These are phyloP conservation scores for Ailuropoda melanoleuca DNA, from an alignment of 2,113 vertebrate species.

Conservation along the genomic window DNA sequence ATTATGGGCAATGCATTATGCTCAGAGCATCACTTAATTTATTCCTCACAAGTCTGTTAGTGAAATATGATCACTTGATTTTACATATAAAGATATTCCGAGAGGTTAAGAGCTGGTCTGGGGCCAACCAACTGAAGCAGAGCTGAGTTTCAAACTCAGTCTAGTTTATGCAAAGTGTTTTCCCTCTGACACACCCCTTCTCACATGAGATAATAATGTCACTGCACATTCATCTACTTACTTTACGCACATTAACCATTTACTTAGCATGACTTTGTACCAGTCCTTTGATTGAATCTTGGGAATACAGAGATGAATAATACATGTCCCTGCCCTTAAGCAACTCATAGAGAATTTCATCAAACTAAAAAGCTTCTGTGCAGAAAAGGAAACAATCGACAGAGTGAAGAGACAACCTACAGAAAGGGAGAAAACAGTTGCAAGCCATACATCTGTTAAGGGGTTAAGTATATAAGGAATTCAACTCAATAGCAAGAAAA, in stretches of 20 bases:
- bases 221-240: background rate
- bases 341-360: background rate
- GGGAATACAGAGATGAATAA: background rate
- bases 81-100: background rate
- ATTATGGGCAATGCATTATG: background rate
- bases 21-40: background rate
- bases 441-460: background rate
- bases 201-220: background rate
- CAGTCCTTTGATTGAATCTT: background rate
- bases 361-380: background rate
- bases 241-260: background rate
- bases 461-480: background rate
- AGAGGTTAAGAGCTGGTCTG: background rate
- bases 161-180: background rate
- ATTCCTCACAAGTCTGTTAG: background rate
- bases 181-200: background rate
- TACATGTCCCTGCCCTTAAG: background rate
- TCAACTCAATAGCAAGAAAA: background rate
- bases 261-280: background rate
- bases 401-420: background rate
- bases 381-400: background rate
- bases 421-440: background rate
- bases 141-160: constrained; percentile 23
- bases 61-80: background rate
- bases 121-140: background rate